phyloP scores from a whole-genome alignment of 2,888 invertebrate genomes.

The Neoitamus cyanurus region DNA sequence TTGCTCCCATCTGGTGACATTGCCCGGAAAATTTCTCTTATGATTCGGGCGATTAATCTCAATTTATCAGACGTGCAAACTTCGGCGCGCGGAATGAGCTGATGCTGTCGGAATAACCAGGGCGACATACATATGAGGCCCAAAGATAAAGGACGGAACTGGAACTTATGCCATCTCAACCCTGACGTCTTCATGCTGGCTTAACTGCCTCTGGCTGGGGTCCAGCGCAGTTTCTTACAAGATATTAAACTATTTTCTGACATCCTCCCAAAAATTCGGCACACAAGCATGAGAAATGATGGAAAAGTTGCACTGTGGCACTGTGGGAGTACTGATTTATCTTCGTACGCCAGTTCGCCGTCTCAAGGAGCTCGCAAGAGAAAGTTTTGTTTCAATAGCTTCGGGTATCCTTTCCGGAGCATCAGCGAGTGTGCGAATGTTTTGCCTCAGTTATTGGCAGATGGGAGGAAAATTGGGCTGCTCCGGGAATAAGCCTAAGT shows the following conservation, averaged over 20 bases:
- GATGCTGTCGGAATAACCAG: not conserved
- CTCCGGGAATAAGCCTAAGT: not conserved
- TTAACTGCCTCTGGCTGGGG: conserved; percentile 12
- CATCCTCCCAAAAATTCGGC: not conserved
- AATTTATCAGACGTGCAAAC: conserved; percentile 26
- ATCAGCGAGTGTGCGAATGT: not conserved
- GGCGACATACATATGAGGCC: not conserved
- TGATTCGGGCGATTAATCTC: conserved; percentile 20
- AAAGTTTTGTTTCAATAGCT: conserved; percentile 18
- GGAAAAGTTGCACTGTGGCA: conserved; percentile 1
- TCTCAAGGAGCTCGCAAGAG: not conserved
- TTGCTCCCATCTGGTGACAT: not conserved
- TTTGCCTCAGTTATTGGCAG: not conserved
- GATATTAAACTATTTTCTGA: conserved; percentile 21
- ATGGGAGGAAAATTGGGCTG: not conserved
- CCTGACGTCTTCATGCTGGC: not conserved
- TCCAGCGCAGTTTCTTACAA: conserved; percentile 7
- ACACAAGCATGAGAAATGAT: not conserved
- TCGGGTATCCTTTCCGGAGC: not conserved
- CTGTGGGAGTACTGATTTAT: not conserved
- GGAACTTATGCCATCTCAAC: not conserved
- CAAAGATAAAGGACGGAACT: not conserved
- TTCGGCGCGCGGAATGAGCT: not conserved
- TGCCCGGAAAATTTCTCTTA: conserved; percentile 11
- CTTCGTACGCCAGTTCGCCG: not conserved